A percentile compares a stretch with the other conserved stretches of the same genome.
Evolutionary conservation across 2,888 invertebrate species (phyloP).

Genomic region (Linnaemya vulpina): DNA sequence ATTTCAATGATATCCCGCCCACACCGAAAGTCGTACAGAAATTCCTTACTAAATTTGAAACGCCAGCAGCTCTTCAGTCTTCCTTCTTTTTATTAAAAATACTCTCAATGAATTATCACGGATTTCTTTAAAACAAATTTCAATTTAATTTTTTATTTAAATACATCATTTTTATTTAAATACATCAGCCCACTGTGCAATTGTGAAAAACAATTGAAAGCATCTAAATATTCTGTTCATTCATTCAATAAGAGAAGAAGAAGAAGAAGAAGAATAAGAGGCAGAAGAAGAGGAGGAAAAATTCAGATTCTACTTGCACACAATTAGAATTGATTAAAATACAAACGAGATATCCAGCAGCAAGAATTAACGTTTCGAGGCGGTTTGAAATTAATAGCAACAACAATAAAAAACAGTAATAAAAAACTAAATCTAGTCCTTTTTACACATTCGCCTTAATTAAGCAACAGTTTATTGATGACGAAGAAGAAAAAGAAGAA

Average conservation of each 20-base stretch:
- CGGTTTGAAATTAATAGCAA: constrained; percentile 4
- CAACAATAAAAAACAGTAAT: too few species aligned
- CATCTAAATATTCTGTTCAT: constrained; percentile 57
- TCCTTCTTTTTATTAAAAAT: too few species aligned
- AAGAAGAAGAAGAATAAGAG: constrained; percentile 4
- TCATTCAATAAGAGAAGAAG: constrained; percentile 36
- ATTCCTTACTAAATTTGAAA: too few species aligned
- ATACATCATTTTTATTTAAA: too few species aligned
- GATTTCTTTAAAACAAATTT: too few species aligned
- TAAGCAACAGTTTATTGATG: constrained; percentile 42
- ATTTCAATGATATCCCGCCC: too few species aligned
- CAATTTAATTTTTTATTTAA: too few species aligned
- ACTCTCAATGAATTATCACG: too few species aligned
- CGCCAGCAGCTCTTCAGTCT: too few species aligned
- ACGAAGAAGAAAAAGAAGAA: background rate
- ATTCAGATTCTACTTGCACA: constrained; percentile 24
- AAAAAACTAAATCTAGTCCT: too few species aligned
- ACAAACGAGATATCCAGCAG: constrained; percentile 33
- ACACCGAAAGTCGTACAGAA: too few species aligned
- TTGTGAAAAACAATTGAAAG: constrained; percentile 37
- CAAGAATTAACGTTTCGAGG: constrained; percentile 18
- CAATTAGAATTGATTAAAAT: constrained; percentile 39
- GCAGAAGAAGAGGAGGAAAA: constrained; percentile 20
- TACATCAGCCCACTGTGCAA: background rate
- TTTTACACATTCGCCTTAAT: background rate